Evolutionary conservation across 37 sponge, comb jelly and placozoan genomes (phyloP), one percentile per base, ranked within the genome.

Genomic region (Petrosia ficiformis): DNA sequence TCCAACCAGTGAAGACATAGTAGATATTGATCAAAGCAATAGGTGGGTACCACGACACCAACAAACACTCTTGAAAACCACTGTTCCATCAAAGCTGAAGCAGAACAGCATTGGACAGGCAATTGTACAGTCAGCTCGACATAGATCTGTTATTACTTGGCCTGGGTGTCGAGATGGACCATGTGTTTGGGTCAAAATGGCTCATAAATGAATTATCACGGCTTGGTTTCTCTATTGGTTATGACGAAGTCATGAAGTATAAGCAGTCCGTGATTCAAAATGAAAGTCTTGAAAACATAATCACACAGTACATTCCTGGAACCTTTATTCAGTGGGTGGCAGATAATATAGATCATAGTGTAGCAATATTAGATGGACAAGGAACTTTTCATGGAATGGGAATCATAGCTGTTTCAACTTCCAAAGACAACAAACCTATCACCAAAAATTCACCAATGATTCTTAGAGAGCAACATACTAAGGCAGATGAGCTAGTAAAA

Each of bases 101-200:
- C 59, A 75, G 60, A 57, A 75, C 63, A 75, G 39, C 76, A 64
- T 64, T 48, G 74, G 65, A 44, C 81, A 80, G n/a, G 40, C 60
- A 22, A 60, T 80, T 54, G 36, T 79, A 57, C 71, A 72, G 69
- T 25, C 73, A 11, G 21, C 44, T 25, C 59, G 72, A 48, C 72
- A 63, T 42, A 4, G 59, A 14, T 44, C 44, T 34, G 57, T 57
- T 3, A 16, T 57, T 11, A 10, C 63, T 80, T 39, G 81, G 81
- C 48, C 4, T 80, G 1, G 65, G 64, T 14, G 41, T 80, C 30
- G 58, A 79, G 58, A 5, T 79, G 59, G 71, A 79, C 35, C 80
- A 79, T 43, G 34, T 42, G 25, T 79, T 69, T 68, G 70, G 71
- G 36, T 79, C 80, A 69, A 71, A 41, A 41, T 79, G 70, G 71